Conservation (phyloP, 2,888 invertebrate genomes). For the Tanypteryx hageni region DNA sequence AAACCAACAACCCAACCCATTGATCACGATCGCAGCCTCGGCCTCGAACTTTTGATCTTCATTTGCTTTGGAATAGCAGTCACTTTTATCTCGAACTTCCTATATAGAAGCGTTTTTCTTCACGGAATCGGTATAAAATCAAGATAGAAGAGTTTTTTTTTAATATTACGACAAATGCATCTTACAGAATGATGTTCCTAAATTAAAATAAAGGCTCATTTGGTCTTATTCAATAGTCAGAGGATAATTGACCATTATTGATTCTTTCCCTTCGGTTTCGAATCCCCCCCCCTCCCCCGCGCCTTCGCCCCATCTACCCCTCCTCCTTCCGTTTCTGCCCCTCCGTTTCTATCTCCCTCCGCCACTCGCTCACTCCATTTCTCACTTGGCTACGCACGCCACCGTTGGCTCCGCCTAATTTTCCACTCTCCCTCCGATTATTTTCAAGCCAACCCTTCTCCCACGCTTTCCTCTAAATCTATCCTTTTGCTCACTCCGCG, state of each 20-base stretch:
- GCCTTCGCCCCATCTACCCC: no score
- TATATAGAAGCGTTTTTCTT: neutral
- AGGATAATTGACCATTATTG: neutral
- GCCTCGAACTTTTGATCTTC: neutral
- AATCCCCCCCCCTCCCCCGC: slow-evolving; percentile 67
- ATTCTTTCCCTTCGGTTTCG: slow-evolving; percentile 65
- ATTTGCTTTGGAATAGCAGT: neutral
- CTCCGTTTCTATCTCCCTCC: slow-evolving; percentile 65
- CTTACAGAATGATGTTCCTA: no score
- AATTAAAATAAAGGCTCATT: no score
- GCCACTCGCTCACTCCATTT: slow-evolving; percentile 40
- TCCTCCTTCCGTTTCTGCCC: slow-evolving; percentile 52
- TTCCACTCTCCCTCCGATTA: neutral
- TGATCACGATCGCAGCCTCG: neutral
- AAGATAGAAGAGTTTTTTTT: slow-evolving; percentile 71
- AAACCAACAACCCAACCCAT: slow-evolving; percentile 27
- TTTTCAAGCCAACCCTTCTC: neutral
- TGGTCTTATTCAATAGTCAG: no score
- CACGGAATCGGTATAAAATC: neutral
- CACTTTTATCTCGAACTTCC: neutral
- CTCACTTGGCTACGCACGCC: slow-evolving; percentile 25
- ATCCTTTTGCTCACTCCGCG: neutral
- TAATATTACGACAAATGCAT: no score
- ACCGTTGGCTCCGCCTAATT: slow-evolving; percentile 23
- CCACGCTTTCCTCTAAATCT: neutral